phyloP scores from a whole-genome alignment of 2,113 vertebrate species.

The Siniperca chuatsi region DNA sequence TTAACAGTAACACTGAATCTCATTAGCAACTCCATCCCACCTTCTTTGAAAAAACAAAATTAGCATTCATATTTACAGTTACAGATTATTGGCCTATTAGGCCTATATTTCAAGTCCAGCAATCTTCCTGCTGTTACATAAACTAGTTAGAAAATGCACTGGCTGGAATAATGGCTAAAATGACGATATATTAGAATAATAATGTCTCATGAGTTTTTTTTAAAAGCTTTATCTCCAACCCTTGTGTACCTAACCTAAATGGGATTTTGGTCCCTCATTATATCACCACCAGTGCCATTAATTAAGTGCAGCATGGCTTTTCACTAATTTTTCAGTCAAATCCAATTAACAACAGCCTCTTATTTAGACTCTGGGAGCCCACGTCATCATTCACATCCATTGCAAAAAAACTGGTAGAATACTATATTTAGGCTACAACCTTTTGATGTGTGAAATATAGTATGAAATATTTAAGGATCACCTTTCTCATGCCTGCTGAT shows the following conservation, averaged over 20 bases:
- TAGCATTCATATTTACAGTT: conserved; percentile 30
- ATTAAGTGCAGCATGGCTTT: conserved; percentile 58
- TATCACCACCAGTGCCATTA: conserved; percentile 45
- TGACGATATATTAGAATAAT: conserved; percentile 63
- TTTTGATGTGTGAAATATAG: conserved; percentile 40
- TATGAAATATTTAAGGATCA: conserved; percentile 41
- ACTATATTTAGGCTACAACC: background rate
- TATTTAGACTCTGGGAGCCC: conserved; percentile 13
- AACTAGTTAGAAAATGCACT: conserved; percentile 27
- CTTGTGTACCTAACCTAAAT: conserved; percentile 64
- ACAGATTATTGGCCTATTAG: conserved; percentile 21
- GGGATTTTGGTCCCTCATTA: conserved; percentile 64
- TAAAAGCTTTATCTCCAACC: conserved; percentile 57
- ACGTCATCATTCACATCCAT: conserved; percentile 36
- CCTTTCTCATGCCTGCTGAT: conserved; percentile 11
- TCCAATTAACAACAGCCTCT: conserved; percentile 61
- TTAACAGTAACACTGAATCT: conserved; percentile 49
- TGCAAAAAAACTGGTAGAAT: background rate
- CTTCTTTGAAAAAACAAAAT: conserved; percentile 15
- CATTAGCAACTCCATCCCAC: conserved; percentile 25
- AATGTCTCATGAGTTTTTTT: conserved; percentile 52
- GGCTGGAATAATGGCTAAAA: conserved; percentile 56
- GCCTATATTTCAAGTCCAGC: conserved; percentile 38
- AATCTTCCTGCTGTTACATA: conserved; percentile 43
- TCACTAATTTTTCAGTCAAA: conserved; percentile 58